Base-by-base conservation (phyloP, 2,888 invertebrate species). In the Rotaria magnacalcarata region DNA sequence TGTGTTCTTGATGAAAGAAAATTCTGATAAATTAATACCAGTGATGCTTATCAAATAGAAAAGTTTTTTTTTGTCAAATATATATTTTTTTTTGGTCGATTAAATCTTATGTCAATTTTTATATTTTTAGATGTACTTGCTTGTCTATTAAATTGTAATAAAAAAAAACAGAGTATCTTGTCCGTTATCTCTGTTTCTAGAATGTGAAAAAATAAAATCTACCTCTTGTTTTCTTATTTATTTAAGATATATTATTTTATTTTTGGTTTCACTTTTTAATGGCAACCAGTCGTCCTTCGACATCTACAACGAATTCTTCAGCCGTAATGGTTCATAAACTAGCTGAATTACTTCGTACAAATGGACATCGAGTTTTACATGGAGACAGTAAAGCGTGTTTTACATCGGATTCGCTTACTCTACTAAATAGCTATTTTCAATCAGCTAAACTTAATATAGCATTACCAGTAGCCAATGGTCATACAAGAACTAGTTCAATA, bases 371-470 rank as follows among this genome's bases (percentile, higher is more conserved):
- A 43, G 80, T 80, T 11, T 47, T 80, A n/a, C 80, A 80, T 14
- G 80, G 80, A 11, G 80, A 80, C 24, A 80, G 80, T 80, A 80
- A 80, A 80, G 80, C 21, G 7, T 80, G 80, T 80, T 80, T 80
- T 47, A 80, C 80, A 43, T 47, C 47, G 0, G 80, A 80, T 80
- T 80, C 80, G 0, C 19, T 80, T 5, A 80, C 80, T 19, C 6
- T 80, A 80, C n/a, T 80, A n/a, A 47, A 43, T 47, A 47, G 10
- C 47, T 80, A 80, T 47, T 80, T 80, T 80, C 80, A 80, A 47
- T 14, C n/a, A 4, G 47, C 47, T 47, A 43, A 80, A 80, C 10
- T 80, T 24, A 47, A 47, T 24, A 24, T 47, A 1, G 16, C 19
- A 34, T 19, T 67, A 67, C 80, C 80, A 47, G 0, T 8, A 10